These are phyloP conservation scores for Onychostoma macrolepis DNA, from an alignment of 2,113 vertebrate genomes.

Conservation along the genomic window DNA sequence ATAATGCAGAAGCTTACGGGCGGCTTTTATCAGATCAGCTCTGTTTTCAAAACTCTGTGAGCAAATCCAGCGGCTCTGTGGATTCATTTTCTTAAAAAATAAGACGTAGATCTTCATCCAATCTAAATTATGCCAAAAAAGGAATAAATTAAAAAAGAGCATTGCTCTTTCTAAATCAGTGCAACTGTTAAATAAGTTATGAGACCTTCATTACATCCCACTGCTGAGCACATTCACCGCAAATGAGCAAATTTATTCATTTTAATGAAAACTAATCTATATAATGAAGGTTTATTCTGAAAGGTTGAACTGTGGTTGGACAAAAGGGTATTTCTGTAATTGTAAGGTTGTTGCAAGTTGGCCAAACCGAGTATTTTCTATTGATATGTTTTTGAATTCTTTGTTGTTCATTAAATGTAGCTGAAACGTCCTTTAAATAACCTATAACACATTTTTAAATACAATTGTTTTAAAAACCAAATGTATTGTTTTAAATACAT, in stretches of 20 bases:
- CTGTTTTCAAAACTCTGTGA: not conserved
- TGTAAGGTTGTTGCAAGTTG: not conserved
- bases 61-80: not conserved
- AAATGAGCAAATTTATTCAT: not conserved
- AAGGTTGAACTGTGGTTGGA: not conserved
- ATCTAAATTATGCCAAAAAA: slow-evolving; percentile 14
- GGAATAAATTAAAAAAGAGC: slow-evolving; percentile 12
- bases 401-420: not conserved
- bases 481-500: too few relatives aligned
- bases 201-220: not conserved
- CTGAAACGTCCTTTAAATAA: not conserved
- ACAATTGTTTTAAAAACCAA: too few relatives aligned
- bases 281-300: slow-evolving; percentile 2
- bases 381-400: not conserved
- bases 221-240: not conserved
- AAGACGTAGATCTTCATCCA: not conserved
- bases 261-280: not conserved
- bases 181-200: slow-evolving; percentile 26
- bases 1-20: slow-evolving; percentile 10
- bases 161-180: slow-evolving; percentile 25
- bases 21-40: not conserved
- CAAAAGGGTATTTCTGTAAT: not conserved
- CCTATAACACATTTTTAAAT: too few relatives aligned
- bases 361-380: not conserved
- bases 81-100: not conserved